These are phyloP conservation scores for Ceuthmochares aereus DNA, from an alignment of 2,113 vertebrate genomes.

Conservation along the genomic window DNA sequence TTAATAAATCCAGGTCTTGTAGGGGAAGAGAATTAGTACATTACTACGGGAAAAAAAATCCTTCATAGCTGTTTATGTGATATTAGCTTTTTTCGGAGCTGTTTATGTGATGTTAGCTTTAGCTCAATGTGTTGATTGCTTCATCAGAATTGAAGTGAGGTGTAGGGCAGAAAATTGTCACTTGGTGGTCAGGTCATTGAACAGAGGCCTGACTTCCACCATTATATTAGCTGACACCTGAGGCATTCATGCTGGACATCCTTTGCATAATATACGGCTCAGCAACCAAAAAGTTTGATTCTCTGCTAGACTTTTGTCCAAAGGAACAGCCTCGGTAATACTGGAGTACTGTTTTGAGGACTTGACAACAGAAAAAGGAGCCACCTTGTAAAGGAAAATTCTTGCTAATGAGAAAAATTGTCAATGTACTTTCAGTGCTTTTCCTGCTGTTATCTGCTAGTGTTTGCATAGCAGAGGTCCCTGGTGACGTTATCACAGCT, in stretches of 20 bases:
- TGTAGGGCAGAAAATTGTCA: not conserved
- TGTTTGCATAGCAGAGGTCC: not conserved
- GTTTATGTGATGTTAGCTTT: not conserved
- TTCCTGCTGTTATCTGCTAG: not conserved
- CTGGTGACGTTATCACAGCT: not conserved
- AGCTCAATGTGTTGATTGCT: not conserved
- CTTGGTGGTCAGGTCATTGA: not conserved
- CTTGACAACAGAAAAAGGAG: not conserved
- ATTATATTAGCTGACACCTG: not conserved
- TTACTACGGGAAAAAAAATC: not conserved
- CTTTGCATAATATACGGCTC: not conserved
- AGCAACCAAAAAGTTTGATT: not conserved
- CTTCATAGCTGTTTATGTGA: not conserved
- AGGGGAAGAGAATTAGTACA: not conserved
- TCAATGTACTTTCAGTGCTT: not conserved
- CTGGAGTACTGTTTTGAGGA: not conserved
- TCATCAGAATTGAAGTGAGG: not conserved
- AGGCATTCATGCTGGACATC: fast-evolving
- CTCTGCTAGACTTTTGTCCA: not conserved
- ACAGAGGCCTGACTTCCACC: not conserved
- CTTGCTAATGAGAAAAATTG: not conserved
- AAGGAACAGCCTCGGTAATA: not conserved
- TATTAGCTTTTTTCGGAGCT: not conserved
- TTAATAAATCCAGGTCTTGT: not conserved
- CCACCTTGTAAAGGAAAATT: not conserved